Conservation (phyloP, 2,888 invertebrate genomes). For the Stenodema calcarata region DNA sequence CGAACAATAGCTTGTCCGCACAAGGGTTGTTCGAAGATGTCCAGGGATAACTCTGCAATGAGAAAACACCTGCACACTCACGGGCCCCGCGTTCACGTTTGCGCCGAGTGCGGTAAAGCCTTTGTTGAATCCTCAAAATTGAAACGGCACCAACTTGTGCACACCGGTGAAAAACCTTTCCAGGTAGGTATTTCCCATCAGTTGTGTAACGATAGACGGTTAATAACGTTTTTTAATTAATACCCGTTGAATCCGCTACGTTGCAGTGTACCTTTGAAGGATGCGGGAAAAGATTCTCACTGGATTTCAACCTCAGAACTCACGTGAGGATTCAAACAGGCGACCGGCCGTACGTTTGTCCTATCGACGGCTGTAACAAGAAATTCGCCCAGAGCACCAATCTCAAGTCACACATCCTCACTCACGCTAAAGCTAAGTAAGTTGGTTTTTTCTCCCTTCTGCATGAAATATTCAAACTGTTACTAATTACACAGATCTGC, state of each 20-base stretch:
- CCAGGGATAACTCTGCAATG: conserved; percentile 96
- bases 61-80: conserved; percentile 96
- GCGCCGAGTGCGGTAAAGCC: conserved; percentile 97
- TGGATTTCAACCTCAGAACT: conserved; percentile 96
- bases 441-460: no score
- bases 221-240: no score
- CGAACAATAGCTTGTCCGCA: conserved; percentile 85
- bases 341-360: conserved; percentile 96
- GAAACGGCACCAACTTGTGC: conserved; percentile 94
- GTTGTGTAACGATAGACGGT: no score
- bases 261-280: conserved; percentile 91
- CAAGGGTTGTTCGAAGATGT: conserved; percentile 96
- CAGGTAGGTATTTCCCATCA: conserved; percentile 67
- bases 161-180: conserved; percentile 97
- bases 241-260: no score
- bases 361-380: conserved; percentile 97
- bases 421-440: conserved; percentile 97
- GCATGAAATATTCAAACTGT: no score
- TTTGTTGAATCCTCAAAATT: conserved; percentile 97
- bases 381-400: conserved; percentile 99
- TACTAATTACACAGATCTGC: no score
- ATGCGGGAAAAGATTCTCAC: conserved; percentile 94
- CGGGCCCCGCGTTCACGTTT: conserved; percentile 94
- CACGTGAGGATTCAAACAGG: conserved; percentile 98
- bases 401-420: conserved; percentile 96